phyloP scores from a whole-genome alignment of 2,113 vertebrate species.

The Bagarius yarrelli region DNA sequence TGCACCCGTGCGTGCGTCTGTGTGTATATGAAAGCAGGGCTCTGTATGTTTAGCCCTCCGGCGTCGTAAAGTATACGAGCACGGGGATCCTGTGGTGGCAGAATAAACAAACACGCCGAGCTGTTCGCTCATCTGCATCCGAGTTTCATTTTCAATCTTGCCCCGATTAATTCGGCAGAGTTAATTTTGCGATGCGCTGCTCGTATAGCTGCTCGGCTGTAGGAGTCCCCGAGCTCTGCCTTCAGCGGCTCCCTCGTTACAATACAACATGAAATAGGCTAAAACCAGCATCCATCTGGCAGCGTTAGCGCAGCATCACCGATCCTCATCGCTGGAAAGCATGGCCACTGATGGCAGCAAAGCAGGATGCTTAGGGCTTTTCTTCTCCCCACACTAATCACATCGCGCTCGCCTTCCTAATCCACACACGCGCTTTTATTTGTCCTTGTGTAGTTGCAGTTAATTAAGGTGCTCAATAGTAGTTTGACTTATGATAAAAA shows the following conservation, averaged over 20 bases:
- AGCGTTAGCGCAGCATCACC: constrained; percentile 54
- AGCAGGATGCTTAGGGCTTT: constrained; percentile 40
- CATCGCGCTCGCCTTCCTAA: constrained; percentile 30
- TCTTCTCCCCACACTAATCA: constrained; percentile 51
- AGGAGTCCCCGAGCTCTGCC: constrained; percentile 24
- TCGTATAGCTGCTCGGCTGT: constrained; percentile 22
- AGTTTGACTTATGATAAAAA: constrained; percentile 40
- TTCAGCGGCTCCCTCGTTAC: constrained; percentile 35
- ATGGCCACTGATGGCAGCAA: constrained; percentile 39
- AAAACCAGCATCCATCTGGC: constrained; percentile 81
- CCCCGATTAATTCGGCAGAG: constrained; percentile 88
- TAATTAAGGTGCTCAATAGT: constrained; percentile 30
- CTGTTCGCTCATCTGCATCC: constrained; percentile 78
- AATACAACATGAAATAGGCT: constrained; percentile 72
- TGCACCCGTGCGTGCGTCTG: background rate
- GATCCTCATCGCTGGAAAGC: constrained; percentile 35
- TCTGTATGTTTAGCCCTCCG: constrained; percentile 30
- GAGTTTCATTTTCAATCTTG: constrained; percentile 88
- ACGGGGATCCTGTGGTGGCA: constrained; percentile 23
- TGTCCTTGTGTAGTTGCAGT: constrained; percentile 35
- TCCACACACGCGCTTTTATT: constrained; percentile 27
- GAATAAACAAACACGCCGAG: constrained; percentile 56
- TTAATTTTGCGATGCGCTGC: constrained; percentile 75
- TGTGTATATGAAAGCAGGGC: background rate
- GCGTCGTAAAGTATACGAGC: constrained; percentile 43